Evolutionary conservation across 1,140 invertebrate species (phyloP), one percentile per base, ranked within the genome.

Genomic region (Vollenhovia emeryi): DNA sequence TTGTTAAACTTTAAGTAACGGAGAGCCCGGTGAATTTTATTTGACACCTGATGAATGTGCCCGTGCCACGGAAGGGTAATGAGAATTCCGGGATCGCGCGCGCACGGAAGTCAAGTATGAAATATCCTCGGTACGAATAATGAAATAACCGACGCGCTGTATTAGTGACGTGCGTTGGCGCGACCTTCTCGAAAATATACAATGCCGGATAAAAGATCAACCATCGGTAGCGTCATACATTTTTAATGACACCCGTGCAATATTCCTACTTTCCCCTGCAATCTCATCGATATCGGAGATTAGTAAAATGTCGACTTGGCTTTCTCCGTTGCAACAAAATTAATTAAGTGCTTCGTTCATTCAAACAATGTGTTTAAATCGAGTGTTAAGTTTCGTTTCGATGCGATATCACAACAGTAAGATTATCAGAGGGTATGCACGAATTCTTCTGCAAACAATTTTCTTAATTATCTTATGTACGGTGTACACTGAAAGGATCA

Each of bases 1-100:
- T 89, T 88, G 87, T 89, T 89, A 88, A 88, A 75, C 21, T 86
- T 86, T 85, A 75, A 88, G 83, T 57, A 86, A 88, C 55, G 69
- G 50, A 76, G 62, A 73, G 59, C 27, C 24, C 40, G 69, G 84
- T 55, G 87, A 86, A 89, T 89, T 89, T 89, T 89, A 89, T 89
- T 89, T 89, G 87, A 89, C 87, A 89, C 87, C 84, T 89, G 87
- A 89, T 88, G 87, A 89, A 89, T 89, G 87, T 83, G 75, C 87
- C 71, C 71, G 84, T 57, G 69, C 84, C 76, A 55, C 71, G 84
- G 30, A 76, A 88, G 87, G 87, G 69, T 89, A 88, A 89, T 89
- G 87, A 89, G 87, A 89, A 89, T 89, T 89, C 84, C 75, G 55
- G 48, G 62, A 88, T 89, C 87, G 83, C 55, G 69, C 60, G 75